These are phyloP conservation scores for Pandion haliaetus DNA, from an alignment of 2,113 vertebrate genomes.

Conservation along the genomic window DNA sequence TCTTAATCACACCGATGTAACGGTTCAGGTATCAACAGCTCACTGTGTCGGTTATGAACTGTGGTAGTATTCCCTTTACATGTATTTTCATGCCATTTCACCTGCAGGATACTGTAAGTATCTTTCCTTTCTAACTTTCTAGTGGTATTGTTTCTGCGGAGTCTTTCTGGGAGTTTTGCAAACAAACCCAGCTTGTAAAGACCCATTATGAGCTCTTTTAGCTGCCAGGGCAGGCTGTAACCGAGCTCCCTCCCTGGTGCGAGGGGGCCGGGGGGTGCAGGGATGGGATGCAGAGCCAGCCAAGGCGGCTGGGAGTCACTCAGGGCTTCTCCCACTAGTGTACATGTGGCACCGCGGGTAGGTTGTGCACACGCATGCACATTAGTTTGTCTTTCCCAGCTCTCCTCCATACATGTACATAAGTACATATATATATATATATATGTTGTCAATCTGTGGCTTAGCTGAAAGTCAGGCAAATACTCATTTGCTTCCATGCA, in stretches of 20 bases:
- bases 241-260: not conserved
- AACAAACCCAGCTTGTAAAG: not conserved
- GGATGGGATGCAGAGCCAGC: not conserved
- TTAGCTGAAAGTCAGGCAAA: not conserved
- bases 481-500: not conserved
- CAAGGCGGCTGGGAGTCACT: not conserved
- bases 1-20: not conserved
- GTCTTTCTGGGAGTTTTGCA: not conserved
- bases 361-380: too few relatives aligned
- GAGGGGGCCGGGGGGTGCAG: not conserved
- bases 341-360: too few relatives aligned
- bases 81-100: not conserved
- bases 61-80: not conserved
- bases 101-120: not conserved
- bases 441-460: not conserved
- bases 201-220: not conserved
- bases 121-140: not conserved
- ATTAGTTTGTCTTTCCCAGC: not conserved
- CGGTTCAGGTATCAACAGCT: not conserved
- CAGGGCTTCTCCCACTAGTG: fast-evolving
- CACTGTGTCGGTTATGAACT: not conserved
- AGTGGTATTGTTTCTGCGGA: not conserved
- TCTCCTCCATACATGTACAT: not conserved
- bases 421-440: not conserved
- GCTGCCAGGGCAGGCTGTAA: not conserved